phyloP scores from a whole-genome alignment of 2,797 vertebrate species.

The Cuculus canorus region DNA sequence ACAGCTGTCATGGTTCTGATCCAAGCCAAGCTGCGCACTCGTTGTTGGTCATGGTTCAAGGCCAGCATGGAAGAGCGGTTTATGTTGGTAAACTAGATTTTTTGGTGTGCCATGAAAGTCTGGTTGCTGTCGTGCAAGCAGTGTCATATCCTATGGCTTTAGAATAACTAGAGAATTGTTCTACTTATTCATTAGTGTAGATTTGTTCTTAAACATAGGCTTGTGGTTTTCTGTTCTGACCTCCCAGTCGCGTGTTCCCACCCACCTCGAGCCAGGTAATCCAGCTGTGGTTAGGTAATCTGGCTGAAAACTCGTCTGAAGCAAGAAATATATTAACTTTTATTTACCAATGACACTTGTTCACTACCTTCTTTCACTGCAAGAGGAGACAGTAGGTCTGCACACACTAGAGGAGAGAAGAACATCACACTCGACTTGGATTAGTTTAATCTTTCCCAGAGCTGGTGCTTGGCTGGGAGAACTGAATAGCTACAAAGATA shows the following conservation, averaged over 20 bases:
- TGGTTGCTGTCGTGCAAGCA: rapidly evolving
- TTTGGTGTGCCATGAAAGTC: not conserved
- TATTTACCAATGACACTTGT: not conserved
- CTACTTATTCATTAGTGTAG: not conserved
- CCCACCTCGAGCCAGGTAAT: not conserved
- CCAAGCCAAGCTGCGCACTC: not conserved
- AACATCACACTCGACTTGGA: not conserved
- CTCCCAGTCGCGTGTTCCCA: not conserved
- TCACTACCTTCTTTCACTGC: not conserved
- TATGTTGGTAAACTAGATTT: not conserved
- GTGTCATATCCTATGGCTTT: not conserved
- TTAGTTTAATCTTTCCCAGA: not conserved
- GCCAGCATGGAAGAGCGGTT: not conserved
- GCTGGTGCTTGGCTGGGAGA: not conserved
- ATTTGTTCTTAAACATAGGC: not conserved
- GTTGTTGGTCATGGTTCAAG: not conserved
- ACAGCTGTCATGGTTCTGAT: not conserved
- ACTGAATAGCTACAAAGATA: not conserved
- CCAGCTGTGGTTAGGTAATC: not conserved
- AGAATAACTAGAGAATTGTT: not conserved
- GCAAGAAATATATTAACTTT: not conserved
- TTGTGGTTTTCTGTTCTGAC: not conserved
- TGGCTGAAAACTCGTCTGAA: not conserved
- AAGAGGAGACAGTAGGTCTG: not conserved
- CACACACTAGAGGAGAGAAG: not conserved